Percentiles rank a stretch among this genome's conserved stretches.
Evolutionary conservation across 2,888 invertebrate species (phyloP).

Genomic region (Leptinotarsa rubiginosa): DNA sequence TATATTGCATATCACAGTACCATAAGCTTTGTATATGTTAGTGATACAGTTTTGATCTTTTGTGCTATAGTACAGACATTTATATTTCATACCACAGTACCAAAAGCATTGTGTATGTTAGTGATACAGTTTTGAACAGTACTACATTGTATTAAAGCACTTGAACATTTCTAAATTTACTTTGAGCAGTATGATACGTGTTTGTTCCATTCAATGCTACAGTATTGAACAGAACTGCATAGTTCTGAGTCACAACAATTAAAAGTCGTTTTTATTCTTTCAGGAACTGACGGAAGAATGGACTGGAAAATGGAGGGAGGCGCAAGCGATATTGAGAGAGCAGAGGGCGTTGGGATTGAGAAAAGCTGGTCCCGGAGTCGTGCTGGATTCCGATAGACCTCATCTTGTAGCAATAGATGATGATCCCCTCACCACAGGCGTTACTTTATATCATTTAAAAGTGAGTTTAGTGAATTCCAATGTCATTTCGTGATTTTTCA

Average conservation of each 20-base stretch:
- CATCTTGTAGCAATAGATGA: constrained; percentile 94
- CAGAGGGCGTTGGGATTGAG: constrained; percentile 87
- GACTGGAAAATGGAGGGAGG: constrained; percentile 94
- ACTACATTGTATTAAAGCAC: too few relatives aligned
- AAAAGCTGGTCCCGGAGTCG: constrained; percentile 89
- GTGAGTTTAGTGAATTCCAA: constrained; percentile 58
- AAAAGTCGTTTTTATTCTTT: constrained; percentile 3
- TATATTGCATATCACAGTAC: too few relatives aligned
- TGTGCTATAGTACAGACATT: too few relatives aligned
- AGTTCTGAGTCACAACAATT: background rate
- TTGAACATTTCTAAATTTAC: too few relatives aligned
- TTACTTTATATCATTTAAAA: constrained; percentile 90
- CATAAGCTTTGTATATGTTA: too few relatives aligned
- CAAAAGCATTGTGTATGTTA: too few relatives aligned
- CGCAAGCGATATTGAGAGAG: constrained; percentile 88
- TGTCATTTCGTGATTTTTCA: background rate
- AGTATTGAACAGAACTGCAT: too few relatives aligned
- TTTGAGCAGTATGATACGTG: too few relatives aligned
- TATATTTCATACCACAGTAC: too few relatives aligned
- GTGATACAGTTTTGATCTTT: too few relatives aligned
- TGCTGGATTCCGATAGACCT: constrained; percentile 90
- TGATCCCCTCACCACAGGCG: constrained; percentile 89
- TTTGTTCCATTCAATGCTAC: too few relatives aligned
- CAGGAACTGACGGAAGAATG: constrained; percentile 84
- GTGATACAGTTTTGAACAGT: too few relatives aligned